Evolutionary conservation across 2,113 vertebrate species (phyloP).

Genomic region (Zapus hudsonius): DNA sequence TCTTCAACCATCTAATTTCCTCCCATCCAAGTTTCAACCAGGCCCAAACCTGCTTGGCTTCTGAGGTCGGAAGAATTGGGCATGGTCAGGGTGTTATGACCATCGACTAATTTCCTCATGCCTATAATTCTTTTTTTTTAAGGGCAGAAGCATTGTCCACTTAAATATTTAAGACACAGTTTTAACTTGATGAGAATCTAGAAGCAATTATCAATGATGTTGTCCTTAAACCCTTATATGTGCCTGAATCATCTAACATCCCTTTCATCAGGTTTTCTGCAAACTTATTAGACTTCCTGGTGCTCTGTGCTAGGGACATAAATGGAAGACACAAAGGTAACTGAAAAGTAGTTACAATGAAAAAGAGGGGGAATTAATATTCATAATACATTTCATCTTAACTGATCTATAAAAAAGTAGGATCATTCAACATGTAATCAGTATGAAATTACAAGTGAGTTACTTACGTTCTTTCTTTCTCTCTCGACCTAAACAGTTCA

Average conservation of each 20-base stretch:
- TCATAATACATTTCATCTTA: constrained; percentile 9
- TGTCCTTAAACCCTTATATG: background rate
- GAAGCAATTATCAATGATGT: background rate
- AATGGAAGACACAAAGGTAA: background rate
- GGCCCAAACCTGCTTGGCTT: too few species aligned
- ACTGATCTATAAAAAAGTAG: background rate
- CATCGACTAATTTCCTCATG: too few species aligned
- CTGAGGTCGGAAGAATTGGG: too few species aligned
- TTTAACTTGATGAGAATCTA: background rate
- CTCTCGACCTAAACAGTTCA: background rate
- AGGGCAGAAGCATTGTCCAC: too few species aligned
- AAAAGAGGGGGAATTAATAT: background rate
- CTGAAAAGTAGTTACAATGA: background rate
- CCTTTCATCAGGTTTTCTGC: background rate
- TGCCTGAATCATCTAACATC: background rate
- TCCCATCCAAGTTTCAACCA: background rate
- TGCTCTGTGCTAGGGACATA: background rate
- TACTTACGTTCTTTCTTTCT: background rate
- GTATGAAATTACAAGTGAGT: background rate
- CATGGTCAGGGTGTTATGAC: too few species aligned
- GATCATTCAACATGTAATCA: constrained; percentile 7
- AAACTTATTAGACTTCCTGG: background rate
- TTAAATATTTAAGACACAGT: too few species aligned
- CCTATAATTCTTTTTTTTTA: too few species aligned
- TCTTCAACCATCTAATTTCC: background rate